Conservation (phyloP, 2,113 vertebrate species). For the Phyllostomus hastatus region DNA sequence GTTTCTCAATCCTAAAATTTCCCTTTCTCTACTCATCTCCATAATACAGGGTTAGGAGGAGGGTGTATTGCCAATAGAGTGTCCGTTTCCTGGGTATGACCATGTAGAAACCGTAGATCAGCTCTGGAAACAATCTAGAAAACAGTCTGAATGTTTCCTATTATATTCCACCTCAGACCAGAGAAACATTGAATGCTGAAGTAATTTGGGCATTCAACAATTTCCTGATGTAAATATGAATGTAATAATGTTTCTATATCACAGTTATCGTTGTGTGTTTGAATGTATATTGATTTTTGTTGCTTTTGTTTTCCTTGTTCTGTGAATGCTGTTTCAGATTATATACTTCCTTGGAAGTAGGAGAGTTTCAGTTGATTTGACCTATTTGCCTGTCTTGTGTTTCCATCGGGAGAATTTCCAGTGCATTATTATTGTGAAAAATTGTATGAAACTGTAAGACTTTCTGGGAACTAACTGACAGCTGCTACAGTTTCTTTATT, state of each 20-base stretch:
- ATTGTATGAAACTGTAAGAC: constrained; percentile 15
- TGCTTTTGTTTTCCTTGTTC: neutral
- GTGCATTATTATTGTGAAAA: constrained; percentile 40
- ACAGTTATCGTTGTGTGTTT: neutral
- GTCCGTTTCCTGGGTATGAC: neutral
- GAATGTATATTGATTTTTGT: neutral
- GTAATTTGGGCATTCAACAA: neutral
- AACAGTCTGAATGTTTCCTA: neutral
- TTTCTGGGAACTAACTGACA: constrained; percentile 59
- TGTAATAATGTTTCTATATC: neutral
- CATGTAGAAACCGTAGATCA: neutral
- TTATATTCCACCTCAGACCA: neutral
- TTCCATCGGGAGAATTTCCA: constrained; percentile 19
- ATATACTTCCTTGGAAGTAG: neutral
- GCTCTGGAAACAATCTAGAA: neutral
- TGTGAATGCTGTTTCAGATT: neutral
- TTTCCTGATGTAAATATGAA: neutral
- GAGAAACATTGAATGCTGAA: neutral
- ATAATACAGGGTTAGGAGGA: neutral
- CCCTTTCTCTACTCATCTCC: neutral
- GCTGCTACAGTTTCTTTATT: constrained; percentile 54
- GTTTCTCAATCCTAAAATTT: constrained; percentile 22
- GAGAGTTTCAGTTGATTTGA: neutral
- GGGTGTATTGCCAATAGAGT: fast-evolving
- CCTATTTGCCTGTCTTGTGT: constrained; percentile 3